phyloP scores from a whole-genome alignment of 2,113 vertebrate species.

The Sylvietta virens region DNA sequence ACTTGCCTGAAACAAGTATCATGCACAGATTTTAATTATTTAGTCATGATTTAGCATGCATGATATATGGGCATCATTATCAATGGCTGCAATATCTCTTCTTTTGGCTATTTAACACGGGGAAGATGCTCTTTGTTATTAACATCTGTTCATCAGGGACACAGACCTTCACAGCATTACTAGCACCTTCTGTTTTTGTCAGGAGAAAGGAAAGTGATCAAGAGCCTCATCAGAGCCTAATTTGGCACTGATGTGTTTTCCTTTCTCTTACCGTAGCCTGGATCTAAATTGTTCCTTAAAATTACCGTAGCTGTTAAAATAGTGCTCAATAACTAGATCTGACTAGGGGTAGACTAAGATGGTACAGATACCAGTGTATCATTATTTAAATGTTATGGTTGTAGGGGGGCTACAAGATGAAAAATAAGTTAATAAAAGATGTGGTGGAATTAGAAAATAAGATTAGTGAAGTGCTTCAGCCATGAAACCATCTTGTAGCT shows the following conservation, averaged over 20 bases:
- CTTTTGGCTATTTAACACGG: constrained; percentile 84
- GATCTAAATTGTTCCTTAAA: constrained; percentile 53
- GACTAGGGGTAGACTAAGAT: neutral
- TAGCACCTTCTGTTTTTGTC: constrained; percentile 86
- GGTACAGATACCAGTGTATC: neutral
- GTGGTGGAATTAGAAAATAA: constrained; percentile 56
- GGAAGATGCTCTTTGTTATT: constrained; percentile 86
- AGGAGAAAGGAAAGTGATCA: constrained; percentile 86
- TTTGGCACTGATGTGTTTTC: constrained; percentile 86
- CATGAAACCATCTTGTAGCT: constrained; percentile 8
- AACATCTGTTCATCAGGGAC: constrained; percentile 85
- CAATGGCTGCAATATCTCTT: constrained; percentile 82
- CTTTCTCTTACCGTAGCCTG: constrained; percentile 31
- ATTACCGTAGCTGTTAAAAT: constrained; percentile 38
- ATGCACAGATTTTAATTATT: constrained; percentile 64
- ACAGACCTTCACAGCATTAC: constrained; percentile 81
- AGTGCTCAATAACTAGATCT: constrained; percentile 41
- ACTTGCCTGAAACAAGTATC: constrained; percentile 62
- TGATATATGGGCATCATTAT: constrained; percentile 68
- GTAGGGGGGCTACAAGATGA: constrained; percentile 29
- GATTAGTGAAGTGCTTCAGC: constrained; percentile 55
- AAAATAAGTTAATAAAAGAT: constrained; percentile 57
- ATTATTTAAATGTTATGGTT: constrained; percentile 34
- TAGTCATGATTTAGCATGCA: constrained; percentile 60
- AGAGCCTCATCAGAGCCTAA: constrained; percentile 89